Evolutionary conservation across 2,113 vertebrate genomes (phyloP), one percentile per base, ranked within the genome.

Genomic region (Ameiurus melas): DNA sequence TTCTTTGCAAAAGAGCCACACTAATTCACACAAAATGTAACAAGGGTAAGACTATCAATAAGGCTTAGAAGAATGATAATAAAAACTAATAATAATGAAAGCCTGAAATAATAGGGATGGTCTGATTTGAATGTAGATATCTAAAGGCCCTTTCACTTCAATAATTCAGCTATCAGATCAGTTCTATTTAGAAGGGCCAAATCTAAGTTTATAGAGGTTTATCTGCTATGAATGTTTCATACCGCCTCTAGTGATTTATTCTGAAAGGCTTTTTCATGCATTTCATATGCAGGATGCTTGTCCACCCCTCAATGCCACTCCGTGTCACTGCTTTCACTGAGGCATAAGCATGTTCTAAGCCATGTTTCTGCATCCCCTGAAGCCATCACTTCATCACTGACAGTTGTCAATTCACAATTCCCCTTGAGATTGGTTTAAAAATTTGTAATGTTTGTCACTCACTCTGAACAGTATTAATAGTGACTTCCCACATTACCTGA

Each of bases 331-430:
- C 64, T 73, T 85, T 87, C 30, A 75, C 70, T 55, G 86, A 87
- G 64, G 64, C 73, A 85, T 87, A 17, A 81, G 58, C 84, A 20
- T 77, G 53, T 60, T 43, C 70, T 75, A 43, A 25, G 43, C 60
- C 51, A n/a, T 62, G 73, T 81, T 60, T n/a, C 55, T 84, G 66
- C 43, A 64, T 47, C 85, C 70, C 75, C 33, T 82, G 60, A 57
- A 53, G 66, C n/a, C 85, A 85, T 19, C 30, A 17, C 62, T 87
- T 33, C 47, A 70, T 20, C 86, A 92, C 66, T 92, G 94, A 92
- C 88, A 91, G 51, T 27, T 55, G 81, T 51, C 79, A 55, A 66
- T 83, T 9, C 5, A 55, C 84, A 89, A 58, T 64, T 84, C 75
- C 53, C 87, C 51, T 1, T 58, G 73, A 89, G 60, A 86, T 70